Evolutionary conservation across 2,888 invertebrate genomes (phyloP).

Genomic region (Pteria penguin): DNA sequence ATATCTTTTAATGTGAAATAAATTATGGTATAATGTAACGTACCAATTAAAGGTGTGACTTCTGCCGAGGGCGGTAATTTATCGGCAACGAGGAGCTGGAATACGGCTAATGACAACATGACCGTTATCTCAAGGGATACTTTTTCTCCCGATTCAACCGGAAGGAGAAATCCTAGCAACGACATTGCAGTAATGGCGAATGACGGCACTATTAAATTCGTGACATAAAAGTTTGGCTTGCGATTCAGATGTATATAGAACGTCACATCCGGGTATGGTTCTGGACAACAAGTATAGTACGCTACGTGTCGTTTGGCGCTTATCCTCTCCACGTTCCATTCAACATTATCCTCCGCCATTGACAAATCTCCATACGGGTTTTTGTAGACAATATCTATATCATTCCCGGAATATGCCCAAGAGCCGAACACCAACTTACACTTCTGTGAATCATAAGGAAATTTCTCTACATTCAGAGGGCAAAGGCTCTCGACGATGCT

Average conservation of each 20-base stretch:
- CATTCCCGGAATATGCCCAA: slow-evolving; percentile 83
- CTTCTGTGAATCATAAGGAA: slow-evolving; percentile 55
- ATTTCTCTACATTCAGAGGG: slow-evolving; percentile 53
- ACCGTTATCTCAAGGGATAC: slow-evolving; percentile 74
- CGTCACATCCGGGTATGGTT: slow-evolving; percentile 31
- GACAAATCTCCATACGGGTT: slow-evolving; percentile 21
- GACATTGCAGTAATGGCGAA: slow-evolving; percentile 26
- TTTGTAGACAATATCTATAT: slow-evolving; percentile 47
- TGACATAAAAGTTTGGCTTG: slow-evolving; percentile 27
- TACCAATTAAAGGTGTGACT: slow-evolving; percentile 73
- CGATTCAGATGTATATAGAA: slow-evolving; percentile 17
- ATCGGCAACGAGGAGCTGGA: slow-evolving; percentile 74
- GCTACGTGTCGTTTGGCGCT: slow-evolving; percentile 11
- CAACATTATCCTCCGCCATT: slow-evolving; percentile 19
- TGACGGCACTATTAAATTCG: slow-evolving; percentile 27
- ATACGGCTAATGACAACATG: slow-evolving; percentile 74
- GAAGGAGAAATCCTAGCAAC: slow-evolving; percentile 24
- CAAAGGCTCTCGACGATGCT: slow-evolving; percentile 52
- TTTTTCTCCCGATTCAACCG: slow-evolving; percentile 31
- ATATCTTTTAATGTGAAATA: too few species aligned
- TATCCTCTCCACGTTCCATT: slow-evolving; percentile 18
- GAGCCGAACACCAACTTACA: slow-evolving; percentile 92
- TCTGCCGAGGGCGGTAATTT: slow-evolving; percentile 74
- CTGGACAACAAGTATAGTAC: slow-evolving; percentile 25
- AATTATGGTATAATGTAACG: not conserved